Conservation (phyloP, 2,797 vertebrate genomes). For the Cheracebus regulus region DNA sequence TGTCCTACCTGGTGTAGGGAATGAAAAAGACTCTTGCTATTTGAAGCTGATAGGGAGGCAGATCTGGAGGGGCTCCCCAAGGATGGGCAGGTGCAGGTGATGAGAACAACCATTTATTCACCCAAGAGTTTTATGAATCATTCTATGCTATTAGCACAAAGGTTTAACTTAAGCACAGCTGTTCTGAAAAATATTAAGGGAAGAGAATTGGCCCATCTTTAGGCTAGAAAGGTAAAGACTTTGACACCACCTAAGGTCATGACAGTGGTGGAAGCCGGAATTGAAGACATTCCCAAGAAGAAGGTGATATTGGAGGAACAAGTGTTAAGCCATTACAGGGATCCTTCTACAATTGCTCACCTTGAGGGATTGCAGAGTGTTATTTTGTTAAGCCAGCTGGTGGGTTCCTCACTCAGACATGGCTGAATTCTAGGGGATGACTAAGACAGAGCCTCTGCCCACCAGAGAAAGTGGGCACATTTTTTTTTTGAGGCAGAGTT, state of each 20-base stretch:
- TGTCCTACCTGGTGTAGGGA: background rate
- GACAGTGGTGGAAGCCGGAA: background rate
- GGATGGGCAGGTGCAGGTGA: background rate
- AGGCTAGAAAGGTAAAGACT: background rate
- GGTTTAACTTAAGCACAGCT: background rate
- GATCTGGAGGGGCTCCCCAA: background rate
- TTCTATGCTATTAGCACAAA: background rate
- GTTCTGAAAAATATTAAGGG: background rate
- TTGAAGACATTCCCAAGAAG: background rate
- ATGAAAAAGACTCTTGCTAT: background rate
- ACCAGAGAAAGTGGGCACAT: background rate
- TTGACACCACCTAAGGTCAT: background rate
- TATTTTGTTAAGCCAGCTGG: background rate
- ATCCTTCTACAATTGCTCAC: background rate
- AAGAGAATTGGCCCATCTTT: background rate
- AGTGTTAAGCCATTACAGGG: background rate
- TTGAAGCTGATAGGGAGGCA: background rate
- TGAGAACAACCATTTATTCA: background rate
- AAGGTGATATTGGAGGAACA: background rate
- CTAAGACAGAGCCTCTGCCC: background rate
- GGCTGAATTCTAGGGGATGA: background rate
- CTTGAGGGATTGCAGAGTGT: background rate
- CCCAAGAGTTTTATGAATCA: background rate
- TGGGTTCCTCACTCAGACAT: background rate
- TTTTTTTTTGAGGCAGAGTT: background rate